Evolutionary conservation across 2,113 vertebrate species (phyloP).

Genomic region (Neodon shergylaensis): DNA sequence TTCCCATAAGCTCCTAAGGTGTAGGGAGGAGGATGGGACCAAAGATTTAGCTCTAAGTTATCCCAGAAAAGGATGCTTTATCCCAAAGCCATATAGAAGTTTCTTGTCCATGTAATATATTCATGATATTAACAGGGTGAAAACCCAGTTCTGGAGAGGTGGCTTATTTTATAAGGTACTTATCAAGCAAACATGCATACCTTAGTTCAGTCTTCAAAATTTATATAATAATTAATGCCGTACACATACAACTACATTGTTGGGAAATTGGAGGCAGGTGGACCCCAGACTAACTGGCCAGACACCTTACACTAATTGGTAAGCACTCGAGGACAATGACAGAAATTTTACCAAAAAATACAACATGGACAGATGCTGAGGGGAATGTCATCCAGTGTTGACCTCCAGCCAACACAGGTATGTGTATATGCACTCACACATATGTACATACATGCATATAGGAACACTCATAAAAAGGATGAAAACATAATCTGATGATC

Average conservation of each 20-base stretch:
- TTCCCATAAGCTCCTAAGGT: background rate
- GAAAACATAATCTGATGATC: background rate
- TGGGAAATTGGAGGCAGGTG: too few species aligned
- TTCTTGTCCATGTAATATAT: background rate
- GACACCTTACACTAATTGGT: background rate
- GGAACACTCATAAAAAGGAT: background rate
- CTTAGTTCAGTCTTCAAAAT: background rate
- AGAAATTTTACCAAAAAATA: background rate
- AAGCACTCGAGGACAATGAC: background rate
- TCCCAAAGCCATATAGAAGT: background rate
- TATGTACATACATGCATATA: background rate
- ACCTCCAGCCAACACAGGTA: background rate
- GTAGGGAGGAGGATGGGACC: background rate
- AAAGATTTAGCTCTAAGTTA: background rate
- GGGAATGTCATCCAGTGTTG: background rate
- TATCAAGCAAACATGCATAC: too few species aligned
- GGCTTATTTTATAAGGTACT: too few species aligned
- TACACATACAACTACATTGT: rapidly evolving
- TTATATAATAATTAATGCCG: too few species aligned
- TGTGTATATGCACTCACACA: background rate
- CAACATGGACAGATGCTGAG: background rate
- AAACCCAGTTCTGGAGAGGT: background rate
- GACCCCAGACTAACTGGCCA: background rate
- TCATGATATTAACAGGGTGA: background rate
- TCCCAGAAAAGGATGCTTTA: background rate